phyloP scores from a whole-genome alignment of 2,797 vertebrate genomes.

The Tiaroga cobitis region DNA sequence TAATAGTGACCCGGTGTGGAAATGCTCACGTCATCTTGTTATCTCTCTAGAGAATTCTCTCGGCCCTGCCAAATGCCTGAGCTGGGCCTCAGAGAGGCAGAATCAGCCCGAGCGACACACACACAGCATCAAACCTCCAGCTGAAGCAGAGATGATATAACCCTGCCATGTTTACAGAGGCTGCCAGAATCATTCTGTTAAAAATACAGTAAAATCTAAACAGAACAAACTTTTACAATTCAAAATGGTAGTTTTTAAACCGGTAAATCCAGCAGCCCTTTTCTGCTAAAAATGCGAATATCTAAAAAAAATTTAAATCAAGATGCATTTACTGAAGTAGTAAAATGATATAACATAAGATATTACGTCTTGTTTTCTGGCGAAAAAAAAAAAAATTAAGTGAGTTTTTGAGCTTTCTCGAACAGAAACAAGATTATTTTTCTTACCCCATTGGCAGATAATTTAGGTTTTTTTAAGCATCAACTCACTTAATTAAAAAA shows the following conservation, averaged over 20 bases:
- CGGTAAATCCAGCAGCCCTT: not conserved
- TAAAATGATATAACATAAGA: too few relatives aligned
- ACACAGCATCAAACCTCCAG: not conserved
- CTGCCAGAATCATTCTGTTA: not conserved
- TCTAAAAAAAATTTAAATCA: too few relatives aligned
- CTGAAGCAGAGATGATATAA: constrained; percentile 9
- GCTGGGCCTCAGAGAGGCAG: constrained; percentile 64
- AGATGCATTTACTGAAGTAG: too few relatives aligned
- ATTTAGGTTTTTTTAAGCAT: too few relatives aligned
- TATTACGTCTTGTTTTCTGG: too few relatives aligned
- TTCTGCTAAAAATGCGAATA: not conserved
- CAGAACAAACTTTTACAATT: not conserved
- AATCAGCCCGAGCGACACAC: constrained; percentile 37
- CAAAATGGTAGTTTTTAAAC: not conserved
- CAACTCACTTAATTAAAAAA: too few relatives aligned
- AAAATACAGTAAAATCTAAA: too few relatives aligned
- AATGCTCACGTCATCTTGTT: constrained; percentile 68
- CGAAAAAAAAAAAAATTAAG: too few relatives aligned
- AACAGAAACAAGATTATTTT: too few relatives aligned
- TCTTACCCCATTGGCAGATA: too few relatives aligned
- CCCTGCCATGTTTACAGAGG: too few relatives aligned
- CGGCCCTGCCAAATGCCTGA: constrained; percentile 75
- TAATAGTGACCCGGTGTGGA: constrained; percentile 61
- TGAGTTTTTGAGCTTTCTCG: too few relatives aligned
- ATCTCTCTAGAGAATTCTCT: constrained; percentile 72